Conservation (phyloP, 2,113 vertebrate genomes). For the Rana temporaria region DNA sequence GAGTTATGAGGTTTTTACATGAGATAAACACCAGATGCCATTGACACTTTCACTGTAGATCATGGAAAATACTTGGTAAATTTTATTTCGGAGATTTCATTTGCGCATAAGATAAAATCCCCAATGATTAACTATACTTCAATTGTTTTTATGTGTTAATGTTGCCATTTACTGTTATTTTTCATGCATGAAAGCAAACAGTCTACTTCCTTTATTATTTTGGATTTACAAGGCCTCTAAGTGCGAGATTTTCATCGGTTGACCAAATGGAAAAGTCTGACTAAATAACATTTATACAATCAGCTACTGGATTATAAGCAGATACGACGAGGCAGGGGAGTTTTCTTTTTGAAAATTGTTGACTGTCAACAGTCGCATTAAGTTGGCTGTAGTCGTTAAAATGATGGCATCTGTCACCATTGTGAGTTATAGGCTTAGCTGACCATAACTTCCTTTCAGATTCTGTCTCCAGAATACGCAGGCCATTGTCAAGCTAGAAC, state of each 20-base stretch:
- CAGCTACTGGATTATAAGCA: slow-evolving; percentile 58
- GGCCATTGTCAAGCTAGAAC: slow-evolving; percentile 60
- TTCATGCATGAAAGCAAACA: slow-evolving; percentile 40
- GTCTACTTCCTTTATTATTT: slow-evolving; percentile 50
- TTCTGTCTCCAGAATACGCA: slow-evolving; percentile 54
- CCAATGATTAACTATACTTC: slow-evolving; percentile 27
- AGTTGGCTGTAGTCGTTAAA: slow-evolving; percentile 67
- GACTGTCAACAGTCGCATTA: slow-evolving; percentile 75
- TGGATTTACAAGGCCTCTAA: slow-evolving; percentile 31
- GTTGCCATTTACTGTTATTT: slow-evolving; percentile 10
- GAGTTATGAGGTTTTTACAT: slow-evolving; percentile 26
- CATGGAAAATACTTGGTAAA: slow-evolving; percentile 43
- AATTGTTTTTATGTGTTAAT: slow-evolving; percentile 37
- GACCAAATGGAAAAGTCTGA: slow-evolving; percentile 51
- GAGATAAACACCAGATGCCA: slow-evolving; percentile 44
- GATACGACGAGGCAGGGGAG: slow-evolving; percentile 58
- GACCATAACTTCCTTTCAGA: slow-evolving; percentile 59
- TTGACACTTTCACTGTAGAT: slow-evolving; percentile 3
- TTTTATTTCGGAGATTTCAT: slow-evolving; percentile 31
- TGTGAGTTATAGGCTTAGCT: slow-evolving; percentile 69
- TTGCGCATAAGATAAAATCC: slow-evolving; percentile 43
- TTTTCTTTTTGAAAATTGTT: slow-evolving; percentile 55
- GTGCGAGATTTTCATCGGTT: slow-evolving; percentile 39
- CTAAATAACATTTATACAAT: slow-evolving; percentile 51
- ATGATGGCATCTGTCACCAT: slow-evolving; percentile 77